Percentiles rank a stretch among this genome's conserved stretches.
Conservation (phyloP, 2,888 invertebrate species). For the Drosophila mayaguana region DNA sequence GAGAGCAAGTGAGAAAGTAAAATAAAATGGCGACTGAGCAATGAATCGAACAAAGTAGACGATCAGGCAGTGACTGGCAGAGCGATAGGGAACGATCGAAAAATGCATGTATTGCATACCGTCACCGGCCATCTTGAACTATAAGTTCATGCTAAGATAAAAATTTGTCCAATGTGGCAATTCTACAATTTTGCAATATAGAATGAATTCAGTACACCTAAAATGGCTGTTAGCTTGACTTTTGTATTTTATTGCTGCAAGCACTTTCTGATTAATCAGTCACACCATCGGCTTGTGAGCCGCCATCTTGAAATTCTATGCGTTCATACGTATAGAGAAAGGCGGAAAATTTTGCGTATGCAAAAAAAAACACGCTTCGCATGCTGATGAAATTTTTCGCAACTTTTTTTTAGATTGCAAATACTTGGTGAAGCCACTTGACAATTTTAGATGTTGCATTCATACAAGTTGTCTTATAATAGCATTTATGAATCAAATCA, state of each 20-base stretch:
- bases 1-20: conserved; percentile 49
- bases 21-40: conserved; percentile 65
- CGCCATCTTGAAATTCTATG: conserved; percentile 77
- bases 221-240: conserved; percentile 1
- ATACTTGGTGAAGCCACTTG: neutral
- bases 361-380: conserved; percentile 51
- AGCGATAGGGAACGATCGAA: conserved; percentile 41
- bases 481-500: neutral
- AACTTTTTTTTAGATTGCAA: neutral
- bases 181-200: conserved; percentile 21
- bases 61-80: conserved; percentile 59
- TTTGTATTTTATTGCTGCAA: conserved; percentile 18
- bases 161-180: conserved; percentile 13
- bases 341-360: conserved; percentile 49
- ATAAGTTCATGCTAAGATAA: conserved; percentile 21
- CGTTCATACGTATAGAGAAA: conserved; percentile 49
- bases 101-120: conserved; percentile 38
- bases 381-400: conserved; percentile 12
- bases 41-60: conserved; percentile 46
- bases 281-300: conserved; percentile 45
- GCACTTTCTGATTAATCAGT: conserved; percentile 30
- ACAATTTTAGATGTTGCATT: conserved; percentile 2
- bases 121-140: conserved; percentile 54
- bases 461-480: neutral
- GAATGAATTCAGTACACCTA: conserved; percentile 9